A percentile compares a stretch with the other conserved stretches of the same genome.
Conservation (phyloP, 2,797 vertebrate species). For the Sebastes minor region DNA sequence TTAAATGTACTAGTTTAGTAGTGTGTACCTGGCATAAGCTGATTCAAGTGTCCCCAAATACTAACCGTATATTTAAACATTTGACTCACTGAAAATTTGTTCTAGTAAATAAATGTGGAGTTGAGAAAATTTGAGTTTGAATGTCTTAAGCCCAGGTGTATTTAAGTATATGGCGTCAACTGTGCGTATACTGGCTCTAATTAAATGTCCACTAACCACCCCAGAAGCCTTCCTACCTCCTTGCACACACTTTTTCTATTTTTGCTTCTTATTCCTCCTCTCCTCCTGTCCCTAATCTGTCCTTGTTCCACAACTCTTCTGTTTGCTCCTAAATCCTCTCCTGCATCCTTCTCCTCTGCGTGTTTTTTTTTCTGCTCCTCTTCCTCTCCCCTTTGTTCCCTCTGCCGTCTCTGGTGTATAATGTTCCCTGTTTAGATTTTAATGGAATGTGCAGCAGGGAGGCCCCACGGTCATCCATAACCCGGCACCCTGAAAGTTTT, state of each 20-base stretch:
- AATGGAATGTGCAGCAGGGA: constrained; percentile 68
- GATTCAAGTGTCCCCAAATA: not conserved
- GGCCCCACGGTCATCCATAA: constrained; percentile 60
- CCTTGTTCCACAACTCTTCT: not conserved
- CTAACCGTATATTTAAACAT: not conserved
- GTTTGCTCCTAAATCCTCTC: not conserved
- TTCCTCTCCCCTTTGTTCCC: not conserved
- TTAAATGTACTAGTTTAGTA: no score
- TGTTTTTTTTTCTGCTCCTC: not conserved
- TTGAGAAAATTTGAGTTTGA: no score
- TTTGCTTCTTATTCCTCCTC: not conserved
- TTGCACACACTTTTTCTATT: not conserved
- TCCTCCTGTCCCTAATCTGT: not conserved
- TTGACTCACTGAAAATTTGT: not conserved
- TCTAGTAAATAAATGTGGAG: not conserved
- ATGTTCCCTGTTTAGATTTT: constrained; percentile 66
- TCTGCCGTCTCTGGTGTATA: constrained; percentile 43
- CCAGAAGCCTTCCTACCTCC: not conserved
- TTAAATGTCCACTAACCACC: not conserved
- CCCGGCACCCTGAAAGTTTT: constrained; percentile 43
- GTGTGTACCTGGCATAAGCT: no score
- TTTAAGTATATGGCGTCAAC: not conserved
- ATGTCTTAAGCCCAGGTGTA: not conserved
- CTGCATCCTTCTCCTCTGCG: not conserved
- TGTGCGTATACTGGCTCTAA: not conserved